A percentile compares a stretch with the other conserved stretches of the same genome.
These are phyloP conservation scores for Nicator chloris DNA, from an alignment of 2,113 vertebrate species.

Conservation along the genomic window DNA sequence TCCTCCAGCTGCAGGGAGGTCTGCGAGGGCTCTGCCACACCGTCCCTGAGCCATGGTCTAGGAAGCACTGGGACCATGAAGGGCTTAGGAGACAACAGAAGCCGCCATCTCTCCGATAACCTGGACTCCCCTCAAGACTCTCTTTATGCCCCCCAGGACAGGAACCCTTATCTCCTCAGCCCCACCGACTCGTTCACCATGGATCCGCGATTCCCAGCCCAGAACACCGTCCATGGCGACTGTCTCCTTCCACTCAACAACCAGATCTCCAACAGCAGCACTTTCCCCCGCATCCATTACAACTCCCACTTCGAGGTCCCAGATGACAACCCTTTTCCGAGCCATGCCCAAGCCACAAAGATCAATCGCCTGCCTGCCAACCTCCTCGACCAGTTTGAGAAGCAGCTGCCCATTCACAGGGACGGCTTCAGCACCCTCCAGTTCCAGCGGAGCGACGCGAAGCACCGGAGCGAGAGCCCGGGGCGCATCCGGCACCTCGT, in stretches of 20 bases:
- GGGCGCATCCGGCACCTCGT: slow-evolving; percentile 96
- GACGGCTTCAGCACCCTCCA: slow-evolving; percentile 98
- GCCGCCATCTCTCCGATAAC: slow-evolving; percentile 89
- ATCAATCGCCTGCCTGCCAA: slow-evolving; percentile 89
- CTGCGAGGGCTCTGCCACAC: slow-evolving; percentile 15
- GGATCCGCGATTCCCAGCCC: slow-evolving; percentile 80
- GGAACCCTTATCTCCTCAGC: slow-evolving; percentile 89
- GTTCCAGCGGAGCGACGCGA: slow-evolving; percentile 86
- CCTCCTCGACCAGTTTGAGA: slow-evolving; percentile 96
- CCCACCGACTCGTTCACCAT: slow-evolving; percentile 91
- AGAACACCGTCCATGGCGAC: slow-evolving; percentile 81
- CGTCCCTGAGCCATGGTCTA: slow-evolving; percentile 62
- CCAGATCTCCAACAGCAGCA: slow-evolving; percentile 95
- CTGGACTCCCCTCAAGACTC: slow-evolving; percentile 86
- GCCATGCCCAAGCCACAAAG: slow-evolving; percentile 85
- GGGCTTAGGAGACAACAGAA: slow-evolving; percentile 92
- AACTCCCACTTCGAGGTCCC: slow-evolving; percentile 94
- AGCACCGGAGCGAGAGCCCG: slow-evolving; percentile 94
- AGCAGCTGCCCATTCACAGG: slow-evolving; percentile 88
- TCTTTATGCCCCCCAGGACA: slow-evolving; percentile 83
- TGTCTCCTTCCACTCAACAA: slow-evolving; percentile 92
- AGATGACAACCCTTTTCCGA: slow-evolving; percentile 88
- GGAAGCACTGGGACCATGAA: slow-evolving; percentile 85
- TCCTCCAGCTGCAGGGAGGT: not conserved
- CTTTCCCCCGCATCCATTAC: slow-evolving; percentile 96